Evolutionary conservation across 2,888 invertebrate species (phyloP).

Genomic region (Drosophila mulleri): DNA sequence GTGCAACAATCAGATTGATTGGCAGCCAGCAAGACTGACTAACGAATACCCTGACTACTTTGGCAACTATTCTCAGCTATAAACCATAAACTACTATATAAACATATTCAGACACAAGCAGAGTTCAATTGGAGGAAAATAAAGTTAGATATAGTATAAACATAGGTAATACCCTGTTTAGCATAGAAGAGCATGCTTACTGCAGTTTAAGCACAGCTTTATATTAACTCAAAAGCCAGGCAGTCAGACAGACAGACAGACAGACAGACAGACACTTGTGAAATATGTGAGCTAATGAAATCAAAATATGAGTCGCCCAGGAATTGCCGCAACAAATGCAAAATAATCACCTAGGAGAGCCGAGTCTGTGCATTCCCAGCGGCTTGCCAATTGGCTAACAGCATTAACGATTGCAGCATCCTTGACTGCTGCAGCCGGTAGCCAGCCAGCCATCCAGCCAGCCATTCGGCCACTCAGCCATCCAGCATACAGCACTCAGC

Average conservation of each 20-base stretch:
- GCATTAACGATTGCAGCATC: slow-evolving; percentile 52
- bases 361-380: slow-evolving; percentile 47
- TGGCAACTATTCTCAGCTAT: neutral
- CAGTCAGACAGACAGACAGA: slow-evolving; percentile 35
- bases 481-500: slow-evolving; percentile 8
- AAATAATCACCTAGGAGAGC: slow-evolving; percentile 72
- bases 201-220: neutral
- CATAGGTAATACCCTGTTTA: neutral
- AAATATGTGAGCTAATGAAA: slow-evolving; percentile 55
- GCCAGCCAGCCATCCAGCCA: neutral
- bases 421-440: slow-evolving; percentile 32
- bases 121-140: no score
- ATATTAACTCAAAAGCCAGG: neutral
- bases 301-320: slow-evolving; percentile 58
- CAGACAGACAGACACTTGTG: slow-evolving; percentile 37
- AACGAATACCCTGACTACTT: neutral
- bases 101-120: neutral
- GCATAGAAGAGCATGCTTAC: no score
- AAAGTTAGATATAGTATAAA: no score
- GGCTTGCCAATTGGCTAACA: slow-evolving; percentile 59
- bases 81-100: neutral
- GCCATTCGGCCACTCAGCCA: neutral
- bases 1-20: slow-evolving; percentile 63
- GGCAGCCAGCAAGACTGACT: slow-evolving; percentile 23
- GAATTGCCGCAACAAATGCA: slow-evolving; percentile 66